A percentile compares a stretch with the other conserved stretches of the same genome.
Evolutionary conservation across 2,113 vertebrate genomes (phyloP).

Genomic region (Ailurus styani): DNA sequence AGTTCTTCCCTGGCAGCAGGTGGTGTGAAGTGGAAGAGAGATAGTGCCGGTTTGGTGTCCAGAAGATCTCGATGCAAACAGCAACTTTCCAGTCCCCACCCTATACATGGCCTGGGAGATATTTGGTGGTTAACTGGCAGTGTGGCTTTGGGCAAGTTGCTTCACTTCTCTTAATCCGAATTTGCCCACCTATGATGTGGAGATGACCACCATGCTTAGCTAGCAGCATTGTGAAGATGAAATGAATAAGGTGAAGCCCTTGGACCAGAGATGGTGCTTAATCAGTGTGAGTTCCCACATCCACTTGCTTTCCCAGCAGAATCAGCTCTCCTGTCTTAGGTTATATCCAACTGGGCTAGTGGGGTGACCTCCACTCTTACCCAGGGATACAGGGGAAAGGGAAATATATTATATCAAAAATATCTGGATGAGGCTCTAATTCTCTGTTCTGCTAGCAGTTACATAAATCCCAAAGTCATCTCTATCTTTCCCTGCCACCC

Average conservation of each 20-base stretch:
- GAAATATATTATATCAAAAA: conserved; percentile 13
- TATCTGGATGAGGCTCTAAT: background rate
- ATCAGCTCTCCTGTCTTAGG: background rate
- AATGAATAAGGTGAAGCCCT: background rate
- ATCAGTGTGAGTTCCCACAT: background rate
- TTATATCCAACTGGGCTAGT: background rate
- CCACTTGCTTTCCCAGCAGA: background rate
- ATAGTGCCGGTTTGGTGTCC: background rate
- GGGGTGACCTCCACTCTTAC: background rate
- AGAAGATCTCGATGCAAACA: background rate
- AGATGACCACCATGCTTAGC: background rate
- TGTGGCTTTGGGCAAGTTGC: background rate
- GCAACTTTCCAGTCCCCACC: background rate
- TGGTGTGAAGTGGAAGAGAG: background rate
- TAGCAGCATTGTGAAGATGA: background rate
- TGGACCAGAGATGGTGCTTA: too few species aligned
- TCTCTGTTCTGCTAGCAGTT: background rate
- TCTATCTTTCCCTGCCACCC: conserved; percentile 5
- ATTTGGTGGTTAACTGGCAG: background rate
- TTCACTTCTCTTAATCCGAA: background rate
- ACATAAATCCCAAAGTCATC: conserved; percentile 52
- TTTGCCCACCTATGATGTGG: background rate
- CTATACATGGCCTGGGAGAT: too few species aligned
- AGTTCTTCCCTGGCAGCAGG: background rate
- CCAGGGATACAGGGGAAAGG: background rate